Conservation (phyloP, 2,888 invertebrate species). For the Chrysotoxum bicinctum region DNA sequence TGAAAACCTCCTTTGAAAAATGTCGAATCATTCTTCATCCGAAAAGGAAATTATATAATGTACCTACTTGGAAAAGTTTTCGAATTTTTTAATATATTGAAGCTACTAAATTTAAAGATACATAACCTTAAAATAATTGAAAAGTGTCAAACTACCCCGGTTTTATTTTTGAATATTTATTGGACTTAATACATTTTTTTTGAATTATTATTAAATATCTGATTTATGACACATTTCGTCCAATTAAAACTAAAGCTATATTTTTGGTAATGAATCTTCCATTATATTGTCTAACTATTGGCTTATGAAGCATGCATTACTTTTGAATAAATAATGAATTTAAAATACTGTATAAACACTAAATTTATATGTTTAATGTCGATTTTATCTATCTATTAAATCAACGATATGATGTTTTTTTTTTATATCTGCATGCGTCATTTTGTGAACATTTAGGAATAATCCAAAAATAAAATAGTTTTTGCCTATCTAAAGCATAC, state of each 20-base stretch:
- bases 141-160: neutral
- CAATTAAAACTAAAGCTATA: conserved; percentile 35
- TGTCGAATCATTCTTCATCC: too few relatives aligned
- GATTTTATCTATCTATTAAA: conserved; percentile 53
- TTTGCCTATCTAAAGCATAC: conserved; percentile 57
- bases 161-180: neutral
- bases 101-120: too few relatives aligned
- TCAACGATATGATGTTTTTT: conserved; percentile 48
- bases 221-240: neutral
- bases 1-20: too few relatives aligned
- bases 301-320: conserved; percentile 31
- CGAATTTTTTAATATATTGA: too few relatives aligned
- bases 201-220: neutral
- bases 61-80: too few relatives aligned
- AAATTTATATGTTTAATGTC: conserved; percentile 12
- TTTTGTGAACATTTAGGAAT: conserved; percentile 18
- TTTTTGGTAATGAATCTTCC: conserved; percentile 26
- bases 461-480: conserved; percentile 32
- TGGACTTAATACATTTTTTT: neutral
- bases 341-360: neutral
- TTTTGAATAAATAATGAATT: neutral
- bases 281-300: conserved; percentile 69
- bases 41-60: too few relatives aligned
- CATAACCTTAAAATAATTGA: too few relatives aligned
- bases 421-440: conserved; percentile 34